Conservation (phyloP, 2,113 vertebrate genomes). For the Chionomys nivalis region DNA sequence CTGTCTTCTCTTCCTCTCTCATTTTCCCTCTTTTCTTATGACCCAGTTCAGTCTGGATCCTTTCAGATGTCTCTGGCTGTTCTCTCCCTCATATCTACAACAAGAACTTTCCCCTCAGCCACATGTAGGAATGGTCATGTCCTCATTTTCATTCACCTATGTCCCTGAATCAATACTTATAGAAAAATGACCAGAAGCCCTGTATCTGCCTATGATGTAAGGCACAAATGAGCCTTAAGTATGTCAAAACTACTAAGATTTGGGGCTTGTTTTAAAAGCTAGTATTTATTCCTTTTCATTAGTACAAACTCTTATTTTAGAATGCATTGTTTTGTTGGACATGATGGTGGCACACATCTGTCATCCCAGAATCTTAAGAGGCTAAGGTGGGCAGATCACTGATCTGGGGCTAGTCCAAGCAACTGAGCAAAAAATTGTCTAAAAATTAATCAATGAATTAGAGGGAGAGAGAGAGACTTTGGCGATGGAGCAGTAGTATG, state of each 20-base stretch:
- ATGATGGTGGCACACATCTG: not conserved
- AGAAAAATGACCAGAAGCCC: not conserved
- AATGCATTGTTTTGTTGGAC: not conserved
- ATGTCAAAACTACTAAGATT: constrained; percentile 3
- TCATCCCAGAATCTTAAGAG: not conserved
- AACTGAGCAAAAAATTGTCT: not conserved
- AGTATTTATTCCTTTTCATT: not conserved
- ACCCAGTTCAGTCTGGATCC: not conserved
- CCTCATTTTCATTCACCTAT: not conserved
- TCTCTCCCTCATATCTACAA: not conserved
- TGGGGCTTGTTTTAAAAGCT: not conserved
- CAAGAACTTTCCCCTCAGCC: not conserved
- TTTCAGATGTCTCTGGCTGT: not conserved
- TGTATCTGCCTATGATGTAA: not conserved
- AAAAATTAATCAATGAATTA: not conserved
- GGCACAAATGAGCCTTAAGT: not conserved
- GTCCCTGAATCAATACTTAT: not conserved
- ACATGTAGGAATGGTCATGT: no score
- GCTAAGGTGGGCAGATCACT: not conserved
- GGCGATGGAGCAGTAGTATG: not conserved
- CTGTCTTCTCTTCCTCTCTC: not conserved
- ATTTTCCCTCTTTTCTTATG: not conserved
- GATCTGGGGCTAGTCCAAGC: not conserved
- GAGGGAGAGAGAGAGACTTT: not conserved
- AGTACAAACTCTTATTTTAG: not conserved